Evolutionary conservation across 2,888 invertebrate genomes (phyloP), one percentile per base, ranked within the genome.

Genomic region (Aphidius colemani): DNA sequence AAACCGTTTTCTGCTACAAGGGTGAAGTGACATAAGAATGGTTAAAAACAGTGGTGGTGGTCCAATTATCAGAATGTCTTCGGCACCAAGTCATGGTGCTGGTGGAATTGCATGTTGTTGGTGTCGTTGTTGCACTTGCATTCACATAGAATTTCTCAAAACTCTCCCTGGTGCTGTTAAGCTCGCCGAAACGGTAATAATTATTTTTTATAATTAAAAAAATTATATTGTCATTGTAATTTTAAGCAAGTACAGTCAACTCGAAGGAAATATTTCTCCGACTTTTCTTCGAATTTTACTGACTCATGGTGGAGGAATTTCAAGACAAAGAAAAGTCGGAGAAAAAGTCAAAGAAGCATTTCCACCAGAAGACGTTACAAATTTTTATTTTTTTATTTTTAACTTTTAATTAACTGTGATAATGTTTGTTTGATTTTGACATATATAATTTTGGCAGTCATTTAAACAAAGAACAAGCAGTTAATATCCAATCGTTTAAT

Each of bases 101-200:
- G 83, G 85, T 49, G 89, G 91, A 57, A 84, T 90, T 66, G 87
- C 88, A 74, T 89, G 92, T 75, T 92, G 91, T 70, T 77, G 66
- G 49, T 91, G 90, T 75, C 84, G 88, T 66, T 89, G 93, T 75
- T 93, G 91, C 75, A 90, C 92, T 13, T 94, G 94, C 77, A 83
- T 94, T 63, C 90, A 94, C 79, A 85, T 93, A 60, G 88, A 89
- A 50, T 92, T 93, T 79, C 82, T 94, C 10, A 88, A 88, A 53
- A 88, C 90, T 1, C 86, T 88, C 69, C 88, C 89, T 46, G 94
- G 94, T 13, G 78, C 92, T 41, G 83, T 93, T 56, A 94, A 94
- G 83, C 76, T 93, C 3, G 84, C 87, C 67, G 91, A 94, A 86
- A 86, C 92, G 73, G 92, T 91, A 85, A 86, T 9, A 10, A 30